Evolutionary conservation across 2,113 vertebrate genomes (phyloP).

Genomic region (Malaclemys terrapin): DNA sequence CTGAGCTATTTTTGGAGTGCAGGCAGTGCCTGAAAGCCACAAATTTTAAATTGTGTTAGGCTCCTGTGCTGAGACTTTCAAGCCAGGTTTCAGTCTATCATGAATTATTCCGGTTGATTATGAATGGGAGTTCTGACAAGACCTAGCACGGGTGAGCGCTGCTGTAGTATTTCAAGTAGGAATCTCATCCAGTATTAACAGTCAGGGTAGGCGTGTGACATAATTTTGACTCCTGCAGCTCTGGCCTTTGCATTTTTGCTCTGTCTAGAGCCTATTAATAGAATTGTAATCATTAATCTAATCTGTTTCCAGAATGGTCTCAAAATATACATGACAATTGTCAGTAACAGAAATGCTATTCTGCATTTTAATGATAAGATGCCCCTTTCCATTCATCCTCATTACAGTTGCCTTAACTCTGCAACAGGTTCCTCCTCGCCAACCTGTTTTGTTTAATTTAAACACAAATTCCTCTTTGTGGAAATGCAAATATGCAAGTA

Average conservation of each 20-base stretch:
- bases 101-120: background rate
- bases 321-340: rapidly evolving
- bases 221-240: background rate
- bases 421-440: background rate
- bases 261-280: background rate
- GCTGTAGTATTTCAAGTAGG: background rate
- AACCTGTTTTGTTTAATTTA: background rate
- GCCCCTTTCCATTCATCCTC: background rate
- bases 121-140: background rate
- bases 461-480: background rate
- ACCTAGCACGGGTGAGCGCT: rapidly evolving
- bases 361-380: background rate
- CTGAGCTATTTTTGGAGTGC: background rate
- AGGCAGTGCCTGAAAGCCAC: background rate
- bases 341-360: background rate
- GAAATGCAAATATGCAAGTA: background rate
- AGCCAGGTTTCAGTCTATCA: background rate
- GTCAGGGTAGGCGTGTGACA: rapidly evolving
- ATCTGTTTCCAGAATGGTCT: background rate
- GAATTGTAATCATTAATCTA: background rate
- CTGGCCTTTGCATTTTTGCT: background rate
- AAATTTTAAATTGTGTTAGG: background rate
- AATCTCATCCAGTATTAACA: background rate
- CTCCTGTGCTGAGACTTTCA: background rate
- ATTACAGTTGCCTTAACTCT: background rate